Percentiles rank a stretch among this genome's conserved stretches.
Evolutionary conservation across 2,797 vertebrate genomes (phyloP).

Genomic region (Phataginus tricuspis): DNA sequence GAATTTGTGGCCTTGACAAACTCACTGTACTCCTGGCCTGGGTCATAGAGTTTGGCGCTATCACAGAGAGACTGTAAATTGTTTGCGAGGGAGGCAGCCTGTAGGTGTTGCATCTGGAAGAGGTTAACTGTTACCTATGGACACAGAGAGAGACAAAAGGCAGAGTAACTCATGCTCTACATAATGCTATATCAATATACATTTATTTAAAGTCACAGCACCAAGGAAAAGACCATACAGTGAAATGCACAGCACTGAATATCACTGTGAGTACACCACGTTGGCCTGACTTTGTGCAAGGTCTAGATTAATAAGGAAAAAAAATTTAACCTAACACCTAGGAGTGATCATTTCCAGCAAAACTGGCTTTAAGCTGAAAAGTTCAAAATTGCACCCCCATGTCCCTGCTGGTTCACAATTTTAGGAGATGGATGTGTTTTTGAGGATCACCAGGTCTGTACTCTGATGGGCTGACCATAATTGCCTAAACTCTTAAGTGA

Average conservation of each 20-base stretch:
- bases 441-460: background rate
- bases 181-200: background rate
- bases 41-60: slow-evolving; percentile 96
- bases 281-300: background rate
- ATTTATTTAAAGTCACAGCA: background rate
- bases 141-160: slow-evolving; percentile 58
- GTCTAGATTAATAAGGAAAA: background rate
- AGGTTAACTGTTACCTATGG: slow-evolving; percentile 96
- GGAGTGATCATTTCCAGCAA: background rate
- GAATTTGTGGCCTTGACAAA: slow-evolving; percentile 91
- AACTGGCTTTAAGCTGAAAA: slow-evolving; percentile 34
- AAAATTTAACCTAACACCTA: background rate
- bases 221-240: background rate
- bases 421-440: slow-evolving; percentile 15
- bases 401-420: background rate
- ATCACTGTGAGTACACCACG: background rate
- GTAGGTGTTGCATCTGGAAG: slow-evolving; percentile 97
- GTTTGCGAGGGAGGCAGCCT: slow-evolving; percentile 93
- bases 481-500: background rate
- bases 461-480: background rate
- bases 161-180: background rate
- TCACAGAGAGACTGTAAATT: slow-evolving; percentile 96
- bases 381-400: background rate
- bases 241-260: background rate
- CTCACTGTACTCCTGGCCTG: slow-evolving; percentile 94